Base-by-base conservation (phyloP, 2,888 invertebrate species). In the Busseola fusca region DNA sequence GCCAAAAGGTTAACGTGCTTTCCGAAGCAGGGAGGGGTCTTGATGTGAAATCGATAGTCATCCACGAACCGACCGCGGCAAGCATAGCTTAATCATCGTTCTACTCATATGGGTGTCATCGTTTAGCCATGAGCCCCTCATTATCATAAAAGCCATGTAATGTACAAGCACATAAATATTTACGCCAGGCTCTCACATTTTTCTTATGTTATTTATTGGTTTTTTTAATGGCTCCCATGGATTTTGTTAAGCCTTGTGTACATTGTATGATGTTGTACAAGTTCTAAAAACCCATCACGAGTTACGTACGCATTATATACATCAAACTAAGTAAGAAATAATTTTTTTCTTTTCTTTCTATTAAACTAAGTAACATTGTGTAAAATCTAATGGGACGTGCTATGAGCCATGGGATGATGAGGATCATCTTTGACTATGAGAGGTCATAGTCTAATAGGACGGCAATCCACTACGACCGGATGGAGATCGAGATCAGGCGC, bases 161-260 rank as follows among this genome's bases (percentile, higher is more conserved):
- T 25, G 56, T 48, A 64, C 12, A 21, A 62, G 25, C 48, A 34
- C 65, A 25, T 54, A 45, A 74, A 76, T 68, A 80, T 69, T 75
- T 80, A 78, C 86, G 83, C 86, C 84, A 83, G 63, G 52, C 75
- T 66, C 64, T 65, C 69, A 80, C 77, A 84, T 88, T 62, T 69
- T 76, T 62, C n/a, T 73, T 70, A 37, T 58, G 45, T 58, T 60
- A 54, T 63, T 68, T n/a, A 25, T 45, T 83, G 45, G 62, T 64
- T 67, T 69, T 75, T 74, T 72, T 72, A 16, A 59, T 69, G 48
- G 37, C 10, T 30, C 9, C 27, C 16, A 34, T 18, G 14, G 18
- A 37, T 1, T 68, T 78, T 45, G 18, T 65, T 54, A 52, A 25
- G 59, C 48, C 2, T 34, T 18, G 34, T 34, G 16, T 50, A 57